Percentiles rank a stretch among this genome's conserved stretches.
These are phyloP conservation scores for Gambusia affinis DNA, from an alignment of 2,113 vertebrate species.

Conservation along the genomic window DNA sequence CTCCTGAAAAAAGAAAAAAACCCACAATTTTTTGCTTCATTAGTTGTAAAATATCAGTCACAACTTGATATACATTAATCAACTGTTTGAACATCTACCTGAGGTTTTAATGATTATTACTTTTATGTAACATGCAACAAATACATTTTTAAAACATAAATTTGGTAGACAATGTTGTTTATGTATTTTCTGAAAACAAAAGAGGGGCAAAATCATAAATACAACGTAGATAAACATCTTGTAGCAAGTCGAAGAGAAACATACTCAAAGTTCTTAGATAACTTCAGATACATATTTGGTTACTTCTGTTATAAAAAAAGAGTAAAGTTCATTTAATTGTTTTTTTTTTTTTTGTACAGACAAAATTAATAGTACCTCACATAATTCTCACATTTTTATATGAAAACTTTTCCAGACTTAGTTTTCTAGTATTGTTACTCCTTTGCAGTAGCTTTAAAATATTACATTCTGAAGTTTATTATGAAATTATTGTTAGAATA, in stretches of 20 bases:
- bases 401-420: neutral
- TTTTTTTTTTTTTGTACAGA: neutral
- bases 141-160: neutral
- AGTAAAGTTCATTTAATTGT: neutral
- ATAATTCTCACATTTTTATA: neutral
- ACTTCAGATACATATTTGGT: no score
- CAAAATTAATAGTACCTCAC: neutral
- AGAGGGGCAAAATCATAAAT: neutral
- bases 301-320: neutral
- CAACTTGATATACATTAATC: neutral
- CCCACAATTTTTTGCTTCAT: neutral
- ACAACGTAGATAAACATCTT: neutral
- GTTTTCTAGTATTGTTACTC: neutral
- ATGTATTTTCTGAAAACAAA: neutral
- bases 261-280: neutral
- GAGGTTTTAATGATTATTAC: neutral
- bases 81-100: neutral
- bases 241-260: neutral
- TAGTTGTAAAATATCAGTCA: neutral
- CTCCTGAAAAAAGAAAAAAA: conserved; percentile 75
- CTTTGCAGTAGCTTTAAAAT: no score
- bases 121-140: neutral
- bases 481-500: no score
- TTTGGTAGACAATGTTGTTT: neutral
- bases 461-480: no score